Evolutionary conservation across 2,113 vertebrate genomes (phyloP), one percentile per base, ranked within the genome.

Genomic region (Peucedramus taeniatus): DNA sequence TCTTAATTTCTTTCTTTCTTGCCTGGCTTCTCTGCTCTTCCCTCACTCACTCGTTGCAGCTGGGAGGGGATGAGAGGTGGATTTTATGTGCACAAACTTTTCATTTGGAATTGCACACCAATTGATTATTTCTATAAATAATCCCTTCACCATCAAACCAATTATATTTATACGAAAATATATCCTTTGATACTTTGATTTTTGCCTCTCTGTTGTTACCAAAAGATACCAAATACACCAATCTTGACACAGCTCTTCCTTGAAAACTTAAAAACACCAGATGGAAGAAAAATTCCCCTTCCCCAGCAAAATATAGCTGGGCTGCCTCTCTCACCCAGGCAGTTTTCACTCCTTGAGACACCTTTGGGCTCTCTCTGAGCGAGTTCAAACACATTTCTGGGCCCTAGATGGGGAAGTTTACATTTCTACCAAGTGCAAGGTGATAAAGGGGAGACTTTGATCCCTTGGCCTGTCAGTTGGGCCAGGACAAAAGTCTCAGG

Each of bases 371-470:
- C 1, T 33, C 59, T 70, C 79, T 75, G 83, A 44, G 64, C 2
- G 61, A 90, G 88, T 78, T 95, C 90, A 93, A 89, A 66, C 64
- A 44, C 56, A 51, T 94, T 78, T 87, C 54, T 81, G 83, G 59
- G 92, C 88, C 44, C 5, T 89, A 20, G 11, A 93, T 42, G 83
- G 94, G 93, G 90, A 93, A 94, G 96, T 95, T 95, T 92, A 91
- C 68, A 33, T 83, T 93, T 96, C 80, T 94, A 80, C 94, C 92
- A 87, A 96, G 88, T 81, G 68, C 6, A 0, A 0, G 85, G 76
- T 69, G 94, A 96, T 96, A 97, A 96, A 95, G 83, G 92, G 76
- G 77, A 95, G 92, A 95, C 96, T 96, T 97, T 96, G 96, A 75
- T 93, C 96, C 90, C 44, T 7, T 54, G 69, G 54, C 26, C 90